Evolutionary conservation across 2,888 invertebrate genomes (phyloP).

Genomic region (Quadriops clusia): DNA sequence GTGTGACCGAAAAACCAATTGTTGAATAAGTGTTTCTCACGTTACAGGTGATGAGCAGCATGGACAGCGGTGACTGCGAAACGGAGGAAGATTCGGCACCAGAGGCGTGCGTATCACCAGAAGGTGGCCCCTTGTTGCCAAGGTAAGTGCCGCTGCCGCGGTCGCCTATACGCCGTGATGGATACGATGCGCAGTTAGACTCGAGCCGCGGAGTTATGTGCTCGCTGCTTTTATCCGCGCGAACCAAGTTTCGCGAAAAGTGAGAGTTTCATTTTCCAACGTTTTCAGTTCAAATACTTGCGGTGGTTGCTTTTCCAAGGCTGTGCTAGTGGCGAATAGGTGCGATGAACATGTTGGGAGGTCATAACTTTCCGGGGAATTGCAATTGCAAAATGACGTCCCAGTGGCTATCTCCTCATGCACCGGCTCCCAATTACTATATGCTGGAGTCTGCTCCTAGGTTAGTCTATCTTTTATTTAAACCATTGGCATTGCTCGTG

Average conservation of each 20-base stretch:
- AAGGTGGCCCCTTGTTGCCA: constrained; percentile 26
- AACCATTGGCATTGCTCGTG: constrained; percentile 9
- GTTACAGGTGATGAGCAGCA: constrained; percentile 22
- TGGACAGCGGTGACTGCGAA: constrained; percentile 33
- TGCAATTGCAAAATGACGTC: constrained; percentile 20
- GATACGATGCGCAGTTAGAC: constrained; percentile 17
- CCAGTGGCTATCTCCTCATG: constrained; percentile 19
- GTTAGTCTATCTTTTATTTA: constrained; percentile 23
- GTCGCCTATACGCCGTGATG: constrained; percentile 10
- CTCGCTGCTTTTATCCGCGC: constrained; percentile 10
- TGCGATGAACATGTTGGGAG: neutral
- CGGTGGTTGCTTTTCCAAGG: constrained; percentile 2
- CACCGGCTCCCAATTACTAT: constrained; percentile 18
- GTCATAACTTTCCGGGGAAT: constrained; percentile 5
- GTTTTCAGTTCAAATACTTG: neutral
- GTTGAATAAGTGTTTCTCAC: too few relatives aligned
- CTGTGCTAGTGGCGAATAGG: constrained; percentile 2
- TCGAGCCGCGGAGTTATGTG: constrained; percentile 18
- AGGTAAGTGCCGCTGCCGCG: constrained; percentile 25
- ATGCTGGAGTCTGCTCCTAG: constrained; percentile 29
- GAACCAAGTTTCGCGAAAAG: constrained; percentile 1
- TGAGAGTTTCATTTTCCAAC: constrained; percentile 6
- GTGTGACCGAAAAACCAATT: too few relatives aligned
- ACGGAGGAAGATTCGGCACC: constrained; percentile 35
- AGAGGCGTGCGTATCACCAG: constrained; percentile 34